A percentile compares a stretch with the other conserved stretches of the same genome.
These are phyloP conservation scores for Hyla sarda DNA, from an alignment of 2,113 vertebrate species.

Conservation along the genomic window DNA sequence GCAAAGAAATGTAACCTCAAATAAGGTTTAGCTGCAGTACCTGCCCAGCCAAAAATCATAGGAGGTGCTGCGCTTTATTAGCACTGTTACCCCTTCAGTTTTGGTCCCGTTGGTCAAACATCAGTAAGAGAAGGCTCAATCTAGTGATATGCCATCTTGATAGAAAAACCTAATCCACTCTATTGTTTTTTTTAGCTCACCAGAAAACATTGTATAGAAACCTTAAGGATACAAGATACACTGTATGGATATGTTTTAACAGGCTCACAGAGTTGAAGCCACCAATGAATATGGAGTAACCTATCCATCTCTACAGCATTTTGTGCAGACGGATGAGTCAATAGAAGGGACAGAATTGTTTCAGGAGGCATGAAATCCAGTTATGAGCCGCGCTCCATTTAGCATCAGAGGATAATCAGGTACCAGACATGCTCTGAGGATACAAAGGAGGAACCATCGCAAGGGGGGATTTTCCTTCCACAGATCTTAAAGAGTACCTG, in stretches of 20 bases:
- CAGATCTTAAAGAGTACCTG: no score
- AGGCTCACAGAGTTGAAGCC: conserved; percentile 18
- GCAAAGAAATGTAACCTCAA: no score
- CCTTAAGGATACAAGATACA: not conserved
- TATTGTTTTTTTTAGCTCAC: not conserved
- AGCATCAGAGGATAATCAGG: conserved; percentile 55
- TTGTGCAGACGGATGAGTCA: conserved; percentile 59
- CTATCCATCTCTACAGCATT: not conserved
- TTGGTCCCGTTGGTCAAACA: not conserved
- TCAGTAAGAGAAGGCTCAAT: not conserved
- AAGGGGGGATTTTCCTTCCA: conserved; percentile 29
- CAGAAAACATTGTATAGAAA: not conserved
- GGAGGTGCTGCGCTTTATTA: no score
- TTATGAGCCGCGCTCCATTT: conserved; percentile 53
- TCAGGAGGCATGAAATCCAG: conserved; percentile 63
- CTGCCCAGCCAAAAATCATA: no score
- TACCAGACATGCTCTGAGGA: conserved; percentile 43
- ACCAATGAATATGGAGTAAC: not conserved
- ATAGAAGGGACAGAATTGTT: conserved; percentile 62
- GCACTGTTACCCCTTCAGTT: no score
- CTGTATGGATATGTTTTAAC: not conserved
- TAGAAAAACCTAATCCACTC: not conserved
- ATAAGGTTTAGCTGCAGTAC: no score
- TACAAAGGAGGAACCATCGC: not conserved
- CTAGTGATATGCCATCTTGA: not conserved